These are phyloP conservation scores for Psittacula cyanocephala DNA, from an alignment of 2,113 vertebrate species.

Conservation along the genomic window DNA sequence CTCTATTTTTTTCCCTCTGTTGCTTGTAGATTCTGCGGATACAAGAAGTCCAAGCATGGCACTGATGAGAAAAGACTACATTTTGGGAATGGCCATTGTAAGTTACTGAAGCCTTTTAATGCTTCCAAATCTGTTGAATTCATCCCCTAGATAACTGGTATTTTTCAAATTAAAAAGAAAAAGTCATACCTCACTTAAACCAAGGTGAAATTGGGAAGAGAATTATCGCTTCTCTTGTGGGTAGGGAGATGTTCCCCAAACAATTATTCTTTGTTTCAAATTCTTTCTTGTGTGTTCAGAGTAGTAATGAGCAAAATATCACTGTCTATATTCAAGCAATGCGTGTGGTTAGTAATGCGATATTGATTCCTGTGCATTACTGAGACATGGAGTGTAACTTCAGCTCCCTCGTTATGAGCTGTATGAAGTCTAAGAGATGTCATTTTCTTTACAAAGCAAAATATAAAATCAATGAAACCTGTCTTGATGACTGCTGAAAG, in stretches of 20 bases:
- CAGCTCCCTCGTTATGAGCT: conserved; percentile 8
- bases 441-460: neutral
- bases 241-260: neutral
- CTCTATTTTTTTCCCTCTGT: conserved; percentile 19
- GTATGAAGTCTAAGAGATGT: conserved; percentile 5
- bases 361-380: neutral
- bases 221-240: neutral
- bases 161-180: conserved; percentile 6
- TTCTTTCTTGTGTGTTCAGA: conserved; percentile 24
- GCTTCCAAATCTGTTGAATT: neutral
- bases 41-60: conserved; percentile 91
- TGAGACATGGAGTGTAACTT: neutral
- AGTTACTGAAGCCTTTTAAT: conserved; percentile 70
- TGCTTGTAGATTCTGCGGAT: conserved; percentile 90
- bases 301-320: conserved; percentile 7
- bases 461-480: neutral
- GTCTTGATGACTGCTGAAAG: neutral
- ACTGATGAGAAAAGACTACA: conserved; percentile 93
- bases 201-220: conserved; percentile 21
- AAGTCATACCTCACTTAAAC: neutral
- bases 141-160: neutral
- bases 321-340: neutral
- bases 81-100: conserved; percentile 95
- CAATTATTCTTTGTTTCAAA: conserved; percentile 46
- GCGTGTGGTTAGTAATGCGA: neutral